Conservation (phyloP, 1,140 invertebrate genomes). For the Cepaea nemoralis region DNA sequence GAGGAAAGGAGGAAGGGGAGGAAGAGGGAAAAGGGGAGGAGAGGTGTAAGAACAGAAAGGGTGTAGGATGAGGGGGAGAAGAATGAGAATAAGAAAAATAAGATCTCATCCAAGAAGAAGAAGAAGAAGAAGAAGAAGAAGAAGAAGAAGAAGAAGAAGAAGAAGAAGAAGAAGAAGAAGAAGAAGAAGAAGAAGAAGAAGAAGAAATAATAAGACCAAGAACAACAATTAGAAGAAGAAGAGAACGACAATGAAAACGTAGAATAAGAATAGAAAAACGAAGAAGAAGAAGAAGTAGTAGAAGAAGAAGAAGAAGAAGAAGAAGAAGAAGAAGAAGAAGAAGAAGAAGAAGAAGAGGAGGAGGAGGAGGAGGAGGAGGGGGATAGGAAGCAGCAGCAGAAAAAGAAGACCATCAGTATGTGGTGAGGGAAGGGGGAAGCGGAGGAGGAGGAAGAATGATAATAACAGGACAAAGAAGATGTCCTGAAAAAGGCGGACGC, state of each 20-base stretch:
- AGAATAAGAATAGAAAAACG: too few species aligned
- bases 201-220: too few species aligned
- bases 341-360: slow-evolving; percentile 2
- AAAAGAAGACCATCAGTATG: background rate
- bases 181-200: slow-evolving; percentile 10
- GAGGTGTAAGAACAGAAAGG: too few species aligned
- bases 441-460: too few species aligned
- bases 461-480: background rate
- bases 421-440: background rate
- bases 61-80: background rate
- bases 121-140: too few species aligned
- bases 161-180: background rate
- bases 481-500: background rate
- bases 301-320: slow-evolving; percentile 2
- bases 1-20: slow-evolving; percentile 3
- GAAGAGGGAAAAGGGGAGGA: too few species aligned
- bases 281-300: too few species aligned
- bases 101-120: too few species aligned
- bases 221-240: background rate
- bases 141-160: background rate
- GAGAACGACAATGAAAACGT: background rate
- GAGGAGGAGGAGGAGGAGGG: background rate
- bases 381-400: too few species aligned
- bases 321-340: slow-evolving; percentile 10
- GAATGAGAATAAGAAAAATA: too few species aligned